Evolutionary conservation across 1,140 invertebrate species (phyloP).

Genomic region (Pinna nobilis): DNA sequence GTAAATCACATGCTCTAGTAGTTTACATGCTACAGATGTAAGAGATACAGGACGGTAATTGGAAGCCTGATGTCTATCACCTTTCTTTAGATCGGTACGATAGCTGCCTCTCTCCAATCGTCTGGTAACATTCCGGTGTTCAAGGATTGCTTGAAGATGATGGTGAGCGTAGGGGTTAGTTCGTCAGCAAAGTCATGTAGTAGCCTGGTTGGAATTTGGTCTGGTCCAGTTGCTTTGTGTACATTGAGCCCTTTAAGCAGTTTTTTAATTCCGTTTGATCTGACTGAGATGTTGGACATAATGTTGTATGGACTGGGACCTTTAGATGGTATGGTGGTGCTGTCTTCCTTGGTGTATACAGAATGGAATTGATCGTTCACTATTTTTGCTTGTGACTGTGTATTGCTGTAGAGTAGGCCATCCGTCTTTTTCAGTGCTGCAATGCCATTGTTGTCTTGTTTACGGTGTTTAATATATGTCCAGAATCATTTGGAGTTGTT

Average conservation of each 20-base stretch:
- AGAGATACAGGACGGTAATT: conserved; percentile 19
- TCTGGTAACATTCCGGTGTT: conserved; percentile 27
- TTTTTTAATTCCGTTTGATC: conserved; percentile 4
- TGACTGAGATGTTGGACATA: conserved; percentile 12
- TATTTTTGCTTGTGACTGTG: neutral
- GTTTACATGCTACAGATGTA: conserved; percentile 5
- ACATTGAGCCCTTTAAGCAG: conserved; percentile 14
- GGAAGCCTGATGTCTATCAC: conserved; percentile 12
- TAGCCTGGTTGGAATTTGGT: conserved; percentile 17
- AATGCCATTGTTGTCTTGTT: conserved; percentile 11
- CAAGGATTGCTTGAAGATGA: conserved; percentile 27
- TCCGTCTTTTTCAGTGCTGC: conserved; percentile 9
- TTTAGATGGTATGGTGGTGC: conserved; percentile 11
- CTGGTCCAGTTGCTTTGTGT: conserved; percentile 37
- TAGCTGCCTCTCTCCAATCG: conserved; percentile 36
- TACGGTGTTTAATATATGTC: conserved; percentile 25
- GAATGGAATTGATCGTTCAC: conserved; percentile 16
- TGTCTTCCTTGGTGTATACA: conserved; percentile 22
- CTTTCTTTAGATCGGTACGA: conserved; percentile 41
- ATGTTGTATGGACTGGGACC: conserved; percentile 1
- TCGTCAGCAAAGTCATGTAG: conserved; percentile 28
- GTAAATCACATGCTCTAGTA: conserved; percentile 24
- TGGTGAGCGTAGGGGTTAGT: conserved; percentile 24
- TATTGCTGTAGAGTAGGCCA: conserved; percentile 23
- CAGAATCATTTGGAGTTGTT: conserved; percentile 27